These are phyloP conservation scores for Protomyctophum bolini DNA, from an alignment of 2,113 vertebrate species.

Conservation along the genomic window DNA sequence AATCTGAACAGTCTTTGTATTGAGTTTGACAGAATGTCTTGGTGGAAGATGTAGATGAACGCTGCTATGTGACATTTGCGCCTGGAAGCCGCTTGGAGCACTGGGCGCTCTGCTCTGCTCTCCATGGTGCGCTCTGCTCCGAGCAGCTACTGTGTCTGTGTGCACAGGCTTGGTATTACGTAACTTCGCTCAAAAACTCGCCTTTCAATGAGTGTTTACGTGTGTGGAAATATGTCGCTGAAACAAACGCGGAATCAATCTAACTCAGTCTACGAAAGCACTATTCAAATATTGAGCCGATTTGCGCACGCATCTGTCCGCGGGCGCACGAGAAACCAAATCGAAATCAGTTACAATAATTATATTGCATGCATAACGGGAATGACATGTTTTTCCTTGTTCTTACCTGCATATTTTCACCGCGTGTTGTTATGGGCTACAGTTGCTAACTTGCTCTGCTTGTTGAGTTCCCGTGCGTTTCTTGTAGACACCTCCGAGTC, in stretches of 20 bases:
- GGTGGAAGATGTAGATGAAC: slow-evolving; percentile 22
- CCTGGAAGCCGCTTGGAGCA: slow-evolving; percentile 30
- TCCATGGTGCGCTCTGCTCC: slow-evolving; percentile 5
- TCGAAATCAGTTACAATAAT: neutral
- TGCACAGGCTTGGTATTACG: slow-evolving; percentile 46
- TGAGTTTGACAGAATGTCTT: slow-evolving; percentile 10
- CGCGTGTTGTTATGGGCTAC: slow-evolving; percentile 19
- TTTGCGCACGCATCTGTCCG: no score
- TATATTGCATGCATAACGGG: neutral
- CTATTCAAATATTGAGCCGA: neutral
- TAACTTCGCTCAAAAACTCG: slow-evolving; percentile 69
- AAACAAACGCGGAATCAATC: neutral
- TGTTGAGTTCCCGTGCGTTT: slow-evolving; percentile 33
- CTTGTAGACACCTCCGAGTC: slow-evolving; percentile 47
- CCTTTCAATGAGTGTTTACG: slow-evolving; percentile 7
- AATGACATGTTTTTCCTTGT: neutral
- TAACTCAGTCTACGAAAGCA: slow-evolving; percentile 31
- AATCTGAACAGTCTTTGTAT: no score
- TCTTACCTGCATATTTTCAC: slow-evolving; percentile 70
- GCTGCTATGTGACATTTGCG: slow-evolving; percentile 50
- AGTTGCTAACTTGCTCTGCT: slow-evolving; percentile 29
- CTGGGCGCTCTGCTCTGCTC: neutral
- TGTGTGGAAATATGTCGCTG: slow-evolving; percentile 9
- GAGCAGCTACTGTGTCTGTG: slow-evolving; percentile 32
- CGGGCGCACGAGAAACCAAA: no score